Base-by-base conservation (phyloP, 2,888 invertebrate genomes). In the Aphelenchoides bicaudatus region DNA sequence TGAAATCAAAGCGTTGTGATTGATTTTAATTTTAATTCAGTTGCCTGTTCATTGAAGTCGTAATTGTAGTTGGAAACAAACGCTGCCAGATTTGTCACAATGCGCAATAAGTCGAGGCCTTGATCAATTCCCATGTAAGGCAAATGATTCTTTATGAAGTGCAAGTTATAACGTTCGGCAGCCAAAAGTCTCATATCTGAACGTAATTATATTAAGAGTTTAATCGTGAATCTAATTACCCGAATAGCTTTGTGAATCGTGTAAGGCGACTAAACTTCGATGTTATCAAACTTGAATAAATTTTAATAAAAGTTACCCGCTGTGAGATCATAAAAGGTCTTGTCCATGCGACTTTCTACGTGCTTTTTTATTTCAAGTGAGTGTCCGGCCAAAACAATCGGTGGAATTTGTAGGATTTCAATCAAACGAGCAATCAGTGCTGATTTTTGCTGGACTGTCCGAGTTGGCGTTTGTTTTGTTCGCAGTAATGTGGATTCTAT, bases 91-190 rank as follows among this genome's bases (percentile, higher is more conserved):
- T 94, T 93, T 39, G 92, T 85, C 89, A 94, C 94, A 59, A 98
- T 92, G 83, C 93, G 91, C 58, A 98, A 82, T 0, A 96, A 90
- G 83, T 96, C 96, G 56, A 94, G 83, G 10, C 96, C 94, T 82
- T 96, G 94, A 79, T 96, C 94, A 56, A 96, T 83, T 0, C 92
- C 92, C 80, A 96, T 93, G 71, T 91, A 91, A 0, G 98, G 96
- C 49, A 98, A 84, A 80, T 91, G 88, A 78, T 93, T 90, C 78
- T 92, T 89, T n/a, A 90, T 86, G 6, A 68, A 38, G 5, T 56
- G 27, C 8, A 67, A 30, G 72, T 54, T 56, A 48, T 60, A 75
- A 61, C 74, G 66, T n/a, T 59, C 53, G 34, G 62, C 85, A 0
- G 93, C 96, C 80, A 96, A 85, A 78, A 88, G 88, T 61, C 92